phyloP scores from a whole-genome alignment of 2,888 invertebrate genomes.

The Mythimna loreyi region DNA sequence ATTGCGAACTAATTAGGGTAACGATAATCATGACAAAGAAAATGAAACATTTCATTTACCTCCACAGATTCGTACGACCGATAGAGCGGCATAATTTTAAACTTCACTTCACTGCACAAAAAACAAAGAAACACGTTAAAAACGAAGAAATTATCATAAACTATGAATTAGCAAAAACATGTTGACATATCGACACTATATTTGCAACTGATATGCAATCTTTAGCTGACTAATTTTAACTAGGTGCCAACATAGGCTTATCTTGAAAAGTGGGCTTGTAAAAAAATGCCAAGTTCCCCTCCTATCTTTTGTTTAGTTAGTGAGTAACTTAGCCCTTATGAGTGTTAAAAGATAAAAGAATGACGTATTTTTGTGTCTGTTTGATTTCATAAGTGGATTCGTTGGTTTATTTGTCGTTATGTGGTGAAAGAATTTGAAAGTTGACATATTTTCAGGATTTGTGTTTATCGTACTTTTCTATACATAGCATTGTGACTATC shows the following conservation, averaged over 20 bases:
- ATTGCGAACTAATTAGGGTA: not conserved
- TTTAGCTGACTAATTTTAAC: conserved; percentile 32
- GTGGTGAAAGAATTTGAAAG: not conserved
- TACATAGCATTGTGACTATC: too few relatives aligned
- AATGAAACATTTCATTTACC: conserved; percentile 35
- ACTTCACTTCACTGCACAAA: conserved; percentile 1
- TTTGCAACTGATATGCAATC: conserved; percentile 52
- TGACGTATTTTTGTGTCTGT: conserved; percentile 19
- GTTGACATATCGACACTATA: conserved; percentile 35
- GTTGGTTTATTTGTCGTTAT: not conserved
- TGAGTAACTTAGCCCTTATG: conserved; percentile 44
- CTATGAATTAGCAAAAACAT: conserved; percentile 1
- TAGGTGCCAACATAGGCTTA: conserved; percentile 32
- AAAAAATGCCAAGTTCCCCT: conserved; percentile 42
- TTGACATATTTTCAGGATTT: too few relatives aligned
- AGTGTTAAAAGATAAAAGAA: conserved; percentile 11
- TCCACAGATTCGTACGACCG: conserved; percentile 50
- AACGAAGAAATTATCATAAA: not conserved
- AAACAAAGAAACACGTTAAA: not conserved
- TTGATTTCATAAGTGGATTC: not conserved
- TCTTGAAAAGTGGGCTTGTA: conserved; percentile 31
- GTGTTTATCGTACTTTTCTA: too few relatives aligned
- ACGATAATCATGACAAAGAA: not conserved
- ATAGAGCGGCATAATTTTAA: conserved; percentile 23
- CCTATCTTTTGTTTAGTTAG: conserved; percentile 10